phyloP scores from a whole-genome alignment of 2,888 invertebrate species.

The Odontocerum albicorne region DNA sequence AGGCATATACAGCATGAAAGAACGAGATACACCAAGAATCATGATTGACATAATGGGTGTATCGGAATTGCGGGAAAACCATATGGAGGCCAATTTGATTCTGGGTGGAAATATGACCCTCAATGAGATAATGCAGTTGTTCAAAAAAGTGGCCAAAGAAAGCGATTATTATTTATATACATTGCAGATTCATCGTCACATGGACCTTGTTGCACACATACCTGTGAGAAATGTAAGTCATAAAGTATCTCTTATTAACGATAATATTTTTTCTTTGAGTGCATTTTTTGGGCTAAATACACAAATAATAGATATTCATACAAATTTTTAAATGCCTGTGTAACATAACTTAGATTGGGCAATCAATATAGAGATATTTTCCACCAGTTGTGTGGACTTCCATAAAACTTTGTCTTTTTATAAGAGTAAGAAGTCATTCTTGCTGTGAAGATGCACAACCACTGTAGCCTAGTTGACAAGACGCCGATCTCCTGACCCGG shows the following conservation, averaged over 20 bases:
- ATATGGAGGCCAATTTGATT: conserved; percentile 48
- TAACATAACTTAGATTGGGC: no score
- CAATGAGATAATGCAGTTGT: conserved; percentile 56
- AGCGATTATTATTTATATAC: conserved; percentile 62
- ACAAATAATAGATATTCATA: no score
- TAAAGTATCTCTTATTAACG: no score
- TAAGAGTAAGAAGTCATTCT: no score
- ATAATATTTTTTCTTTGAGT: not conserved
- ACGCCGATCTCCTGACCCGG: no score
- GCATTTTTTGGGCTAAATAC: no score
- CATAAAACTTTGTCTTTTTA: no score
- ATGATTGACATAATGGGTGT: conserved; percentile 66
- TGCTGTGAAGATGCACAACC: no score
- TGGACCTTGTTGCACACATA: conserved; percentile 69
- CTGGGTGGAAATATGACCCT: conserved; percentile 63
- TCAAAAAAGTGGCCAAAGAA: conserved; percentile 45
- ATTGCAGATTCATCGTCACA: conserved; percentile 59
- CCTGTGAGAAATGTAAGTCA: conserved; percentile 73
- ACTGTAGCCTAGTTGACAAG: no score
- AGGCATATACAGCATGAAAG: not conserved
- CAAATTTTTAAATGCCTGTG: no score
- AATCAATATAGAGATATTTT: no score
- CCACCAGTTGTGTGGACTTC: no score
- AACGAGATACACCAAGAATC: conserved; percentile 43
- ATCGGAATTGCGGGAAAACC: conserved; percentile 50